phyloP scores from a whole-genome alignment of 2,888 invertebrate species.

The Mylabris sibirica region DNA sequence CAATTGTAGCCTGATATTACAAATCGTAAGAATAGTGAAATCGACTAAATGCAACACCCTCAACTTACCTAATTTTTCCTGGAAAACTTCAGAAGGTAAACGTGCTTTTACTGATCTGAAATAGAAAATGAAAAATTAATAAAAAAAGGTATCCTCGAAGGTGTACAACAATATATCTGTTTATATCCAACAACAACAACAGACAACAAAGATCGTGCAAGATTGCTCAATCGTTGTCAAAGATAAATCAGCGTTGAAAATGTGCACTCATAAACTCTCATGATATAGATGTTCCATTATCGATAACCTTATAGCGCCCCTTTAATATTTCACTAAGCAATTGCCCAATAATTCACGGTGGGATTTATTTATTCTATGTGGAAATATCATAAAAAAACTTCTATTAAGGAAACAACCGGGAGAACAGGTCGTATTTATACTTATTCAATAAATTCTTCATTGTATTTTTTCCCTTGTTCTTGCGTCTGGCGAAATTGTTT shows the following conservation, averaged over 20 bases:
- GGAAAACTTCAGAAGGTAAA: constrained; percentile 25
- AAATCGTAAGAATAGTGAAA: constrained; percentile 12
- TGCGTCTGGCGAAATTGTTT: constrained; percentile 32
- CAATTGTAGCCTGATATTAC: constrained; percentile 21
- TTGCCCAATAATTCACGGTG: constrained; percentile 48
- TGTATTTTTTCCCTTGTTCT: background rate
- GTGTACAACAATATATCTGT: constrained; percentile 6
- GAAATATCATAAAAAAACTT: constrained; percentile 28
- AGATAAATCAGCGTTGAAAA: constrained; percentile 44
- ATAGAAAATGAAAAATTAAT: background rate
- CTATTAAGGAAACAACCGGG: constrained; percentile 21
- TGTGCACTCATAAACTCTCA: constrained; percentile 39
- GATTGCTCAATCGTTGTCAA: constrained; percentile 41
- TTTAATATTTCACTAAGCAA: constrained; percentile 42
- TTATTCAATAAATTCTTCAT: background rate
- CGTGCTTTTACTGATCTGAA: background rate
- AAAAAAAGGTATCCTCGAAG: too few species aligned
- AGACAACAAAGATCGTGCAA: constrained; percentile 35
- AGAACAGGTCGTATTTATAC: background rate
- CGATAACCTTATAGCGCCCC: constrained; percentile 47
- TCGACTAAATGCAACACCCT: constrained; percentile 17
- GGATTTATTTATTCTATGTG: constrained; percentile 26
- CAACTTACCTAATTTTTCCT: background rate
- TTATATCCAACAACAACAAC: background rate
- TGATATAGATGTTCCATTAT: constrained; percentile 45